Base-by-base conservation (phyloP, 2,888 invertebrate genomes). In the Callyntrura sp. region DNA sequence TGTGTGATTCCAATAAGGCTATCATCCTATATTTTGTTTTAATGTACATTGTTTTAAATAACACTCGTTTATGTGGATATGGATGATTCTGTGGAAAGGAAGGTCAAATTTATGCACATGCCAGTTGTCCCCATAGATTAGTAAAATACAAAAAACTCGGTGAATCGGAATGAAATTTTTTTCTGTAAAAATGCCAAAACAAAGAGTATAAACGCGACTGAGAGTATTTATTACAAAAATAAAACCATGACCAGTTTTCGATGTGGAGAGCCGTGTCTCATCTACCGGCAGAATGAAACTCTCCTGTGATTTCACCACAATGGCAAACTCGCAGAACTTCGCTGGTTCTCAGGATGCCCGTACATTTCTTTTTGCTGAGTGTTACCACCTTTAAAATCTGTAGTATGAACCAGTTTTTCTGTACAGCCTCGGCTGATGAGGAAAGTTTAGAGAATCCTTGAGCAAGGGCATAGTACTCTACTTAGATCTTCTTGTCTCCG, bases 391-490 rank as follows among this genome's bases (percentile, higher is more conserved):
- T n/a, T 23, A 25, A 20, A 65, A 65, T 11, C 28, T 6, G 5
- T n/a, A 6, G 65, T n/a, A n/a, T n/a, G n/a, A n/a, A n/a, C n/a
- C n/a, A n/a, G n/a, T n/a, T n/a, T n/a, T n/a, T n/a, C n/a, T n/a
- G n/a, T n/a, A n/a, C n/a, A n/a, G n/a, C n/a, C n/a, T n/a, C 14
- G 17, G 1, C 45, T 73, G 6, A 45, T 12, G 20, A 73, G 73
- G 73, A 73, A 45, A 45, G 17, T 82, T 62, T 55, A 20, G 82
- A 82, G 82, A 82, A 82, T 82, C 82, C 82, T 60, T 45, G 6
- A 11, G 82, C 62, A 20, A 17, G 82, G 62, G 20, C 1, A 43
- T 55, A n/a, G 82, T 82, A 82, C 82, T 82, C 45, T 62, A 12
- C 11, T 0, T 5, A 62, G 45, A 60, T 57, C 82, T 82, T 82